A percentile compares a stretch with the other conserved stretches of the same genome.
Evolutionary conservation across 2,888 invertebrate species (phyloP).

Genomic region (Arctia plantaginis): DNA sequence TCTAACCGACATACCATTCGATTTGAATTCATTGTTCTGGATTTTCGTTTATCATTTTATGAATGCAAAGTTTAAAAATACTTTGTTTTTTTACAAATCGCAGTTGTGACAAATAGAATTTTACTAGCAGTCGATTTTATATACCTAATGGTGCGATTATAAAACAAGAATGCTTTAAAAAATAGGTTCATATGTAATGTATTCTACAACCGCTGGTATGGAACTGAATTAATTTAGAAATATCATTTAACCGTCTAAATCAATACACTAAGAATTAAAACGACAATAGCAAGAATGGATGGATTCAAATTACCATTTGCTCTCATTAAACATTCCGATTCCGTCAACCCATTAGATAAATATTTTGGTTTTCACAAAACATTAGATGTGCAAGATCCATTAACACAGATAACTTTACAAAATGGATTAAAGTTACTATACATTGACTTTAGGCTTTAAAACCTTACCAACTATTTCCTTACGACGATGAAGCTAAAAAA

Average conservation of each 20-base stretch:
- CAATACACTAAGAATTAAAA: neutral
- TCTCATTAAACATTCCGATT: conserved; percentile 45
- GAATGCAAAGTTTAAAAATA: neutral
- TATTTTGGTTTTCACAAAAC: conserved; percentile 41
- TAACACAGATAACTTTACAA: neutral
- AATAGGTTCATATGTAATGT: neutral
- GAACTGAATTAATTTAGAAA: neutral
- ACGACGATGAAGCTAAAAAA: no score
- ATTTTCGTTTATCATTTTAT: no score
- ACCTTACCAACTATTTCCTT: neutral
- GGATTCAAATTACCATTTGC: conserved; percentile 33
- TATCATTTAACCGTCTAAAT: neutral
- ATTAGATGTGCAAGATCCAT: conserved; percentile 36
- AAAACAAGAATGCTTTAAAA: neutral
- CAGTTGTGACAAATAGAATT: no score
- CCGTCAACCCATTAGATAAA: conserved; percentile 29
- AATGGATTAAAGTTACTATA: neutral
- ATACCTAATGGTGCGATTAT: no score
- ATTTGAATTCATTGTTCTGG: no score
- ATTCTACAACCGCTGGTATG: neutral
- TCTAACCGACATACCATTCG: no score
- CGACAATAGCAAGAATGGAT: conserved; percentile 26
- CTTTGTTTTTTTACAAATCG: no score
- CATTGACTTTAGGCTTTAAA: neutral
- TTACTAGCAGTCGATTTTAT: no score